Conservation (phyloP, 2,888 invertebrate genomes). For the Peribatodes rhomboidaria region DNA sequence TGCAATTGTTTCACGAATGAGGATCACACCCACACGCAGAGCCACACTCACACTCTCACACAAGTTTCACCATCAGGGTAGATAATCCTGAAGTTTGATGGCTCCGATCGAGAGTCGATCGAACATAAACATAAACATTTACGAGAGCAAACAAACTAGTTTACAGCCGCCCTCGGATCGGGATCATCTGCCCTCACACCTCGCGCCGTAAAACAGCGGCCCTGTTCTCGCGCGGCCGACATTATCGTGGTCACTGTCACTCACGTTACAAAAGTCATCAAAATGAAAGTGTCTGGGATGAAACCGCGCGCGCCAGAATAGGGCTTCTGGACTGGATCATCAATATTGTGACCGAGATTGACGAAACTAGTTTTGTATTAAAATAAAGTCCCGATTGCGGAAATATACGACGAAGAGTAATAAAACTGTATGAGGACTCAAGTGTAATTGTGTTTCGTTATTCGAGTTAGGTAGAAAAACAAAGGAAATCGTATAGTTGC, state of each 20-base stretch:
- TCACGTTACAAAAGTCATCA: too few species aligned
- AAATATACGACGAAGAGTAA: background rate
- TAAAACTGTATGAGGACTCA: background rate
- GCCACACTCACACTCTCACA: background rate
- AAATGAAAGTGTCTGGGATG: too few species aligned
- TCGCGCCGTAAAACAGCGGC: constrained; percentile 22
- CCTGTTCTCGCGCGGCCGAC: too few species aligned
- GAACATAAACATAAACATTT: constrained; percentile 36
- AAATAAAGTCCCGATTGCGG: background rate
- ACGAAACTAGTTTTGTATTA: background rate
- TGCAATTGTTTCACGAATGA: background rate
- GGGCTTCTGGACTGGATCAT: constrained; percentile 4
- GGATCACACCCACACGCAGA: background rate
- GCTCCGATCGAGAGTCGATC: constrained; percentile 10
- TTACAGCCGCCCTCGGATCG: constrained; percentile 19
- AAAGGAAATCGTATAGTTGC: too few species aligned
- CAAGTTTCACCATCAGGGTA: background rate
- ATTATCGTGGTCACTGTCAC: too few species aligned
- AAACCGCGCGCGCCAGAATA: too few species aligned
- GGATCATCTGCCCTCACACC: constrained; percentile 14
- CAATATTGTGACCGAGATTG: constrained; percentile 5
- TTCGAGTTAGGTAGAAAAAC: too few species aligned
- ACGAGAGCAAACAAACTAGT: constrained; percentile 33
- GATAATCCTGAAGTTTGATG: constrained; percentile 22
- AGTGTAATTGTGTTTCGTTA: too few species aligned